Base-by-base conservation (phyloP, 1,140 invertebrate species). In the Diorhabda carinulata region DNA sequence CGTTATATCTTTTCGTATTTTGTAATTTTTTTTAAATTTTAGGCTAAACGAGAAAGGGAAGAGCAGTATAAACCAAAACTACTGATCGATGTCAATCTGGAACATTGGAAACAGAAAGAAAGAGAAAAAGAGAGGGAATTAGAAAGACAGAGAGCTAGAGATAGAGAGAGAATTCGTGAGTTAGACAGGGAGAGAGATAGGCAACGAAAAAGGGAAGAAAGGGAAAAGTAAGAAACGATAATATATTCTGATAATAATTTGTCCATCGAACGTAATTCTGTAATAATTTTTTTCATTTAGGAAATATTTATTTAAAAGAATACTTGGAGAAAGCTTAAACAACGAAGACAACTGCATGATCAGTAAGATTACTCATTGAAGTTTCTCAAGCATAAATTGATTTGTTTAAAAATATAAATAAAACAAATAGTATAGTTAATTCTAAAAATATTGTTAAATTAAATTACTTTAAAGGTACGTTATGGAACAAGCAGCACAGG, bases 31-130 rank as follows among this genome's bases (percentile, higher is more conserved):
- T 71, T 71, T 67, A 25, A 25, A 73, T 81, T 80, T 61, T 78
- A 90, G 84, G 85, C 89, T 58, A 87, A 90, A 71, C 86, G 88
- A 72, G 90, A 92, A 78, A 85, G 90, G 44, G 93, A 96, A 77
- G 92, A 93, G 77, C 87, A 92, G 77, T 93, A 95, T 79, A 90
- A 89, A 79, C 94, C 94, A 3, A 89, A 90, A 74, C 87, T 91
- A 57, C 81, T 93, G 25, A 90, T 93, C 61, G 87, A 89, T 78
- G 87, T 89, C 4, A 87, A 87, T 74, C 78, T 84, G 74, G 84
- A 86, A 73, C 80, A 83, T 70, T 83, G 82, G 69, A 82, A 82
- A 73, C 84, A 86, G 74, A 80, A 82, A 57, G 84, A 85, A 79
- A 82, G 83, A 60, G 85, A 87, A 78, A 80, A 81, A 66, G 82